These are phyloP conservation scores for Circaetus cinerascens DNA, from an alignment of 2,113 vertebrate species.

Conservation along the genomic window DNA sequence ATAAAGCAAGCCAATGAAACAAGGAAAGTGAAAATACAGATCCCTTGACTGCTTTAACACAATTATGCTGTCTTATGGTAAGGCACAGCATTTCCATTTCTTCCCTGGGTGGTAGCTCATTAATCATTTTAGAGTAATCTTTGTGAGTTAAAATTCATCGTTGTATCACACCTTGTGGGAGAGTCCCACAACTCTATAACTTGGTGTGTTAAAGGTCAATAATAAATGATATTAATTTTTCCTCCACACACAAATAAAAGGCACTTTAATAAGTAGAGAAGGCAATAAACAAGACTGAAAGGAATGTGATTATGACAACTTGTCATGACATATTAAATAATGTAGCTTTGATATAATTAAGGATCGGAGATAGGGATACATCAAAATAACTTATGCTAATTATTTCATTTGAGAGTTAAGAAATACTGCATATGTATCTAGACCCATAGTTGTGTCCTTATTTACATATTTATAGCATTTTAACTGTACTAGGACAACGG, in stretches of 20 bases:
- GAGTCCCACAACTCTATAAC: not conserved
- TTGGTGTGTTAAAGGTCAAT: not conserved
- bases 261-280: slow-evolving; percentile 1
- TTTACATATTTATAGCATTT: slow-evolving; percentile 60
- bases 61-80: not conserved
- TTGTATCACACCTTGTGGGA: not conserved
- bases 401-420: slow-evolving; percentile 59
- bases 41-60: not conserved
- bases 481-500: slow-evolving; percentile 4
- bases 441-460: slow-evolving; percentile 36
- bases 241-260: not conserved
- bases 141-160: not conserved
- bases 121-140: not conserved
- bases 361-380: slow-evolving; percentile 20
- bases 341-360: slow-evolving; percentile 47
- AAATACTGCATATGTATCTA: slow-evolving; percentile 53
- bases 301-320: slow-evolving; percentile 32
- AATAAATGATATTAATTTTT: slow-evolving; percentile 6
- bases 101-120: not conserved
- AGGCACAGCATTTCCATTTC: not conserved
- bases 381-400: slow-evolving; percentile 58
- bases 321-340: slow-evolving; percentile 59
- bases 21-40: not conserved
- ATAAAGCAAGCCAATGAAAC: not conserved
- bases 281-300: not conserved